These are phyloP conservation scores for Platyrinchus mystaceus DNA, from an alignment of 2,797 vertebrate genomes.

Conservation along the genomic window DNA sequence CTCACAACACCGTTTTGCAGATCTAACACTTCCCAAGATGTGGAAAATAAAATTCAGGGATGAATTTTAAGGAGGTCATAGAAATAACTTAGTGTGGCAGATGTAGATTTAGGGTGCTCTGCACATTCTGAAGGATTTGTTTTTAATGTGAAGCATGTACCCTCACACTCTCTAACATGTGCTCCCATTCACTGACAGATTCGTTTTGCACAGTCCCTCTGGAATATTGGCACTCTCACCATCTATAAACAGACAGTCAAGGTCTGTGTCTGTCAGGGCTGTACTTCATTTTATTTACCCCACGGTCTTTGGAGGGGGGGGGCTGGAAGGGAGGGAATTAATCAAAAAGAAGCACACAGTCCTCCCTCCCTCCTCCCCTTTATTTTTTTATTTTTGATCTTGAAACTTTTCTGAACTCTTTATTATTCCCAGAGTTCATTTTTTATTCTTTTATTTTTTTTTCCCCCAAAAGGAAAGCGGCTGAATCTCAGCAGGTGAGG, in stretches of 20 bases:
- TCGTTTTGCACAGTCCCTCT: background rate
- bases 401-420: conserved; percentile 29
- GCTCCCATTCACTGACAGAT: conserved; percentile 52
- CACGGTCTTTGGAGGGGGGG: background rate
- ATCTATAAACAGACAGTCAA: conserved; percentile 41
- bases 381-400: conserved; percentile 20
- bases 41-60: conserved; percentile 41
- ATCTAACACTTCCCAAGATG: conserved; percentile 40
- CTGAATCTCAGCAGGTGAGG: conserved; percentile 39
- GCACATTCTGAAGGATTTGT: conserved; percentile 38
- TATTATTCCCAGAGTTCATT: conserved; percentile 4
- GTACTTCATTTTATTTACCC: conserved; percentile 42
- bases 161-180: conserved; percentile 57
- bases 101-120: conserved; percentile 37
- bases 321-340: conserved; percentile 34
- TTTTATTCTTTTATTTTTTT: background rate
- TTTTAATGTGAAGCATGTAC: conserved; percentile 58
- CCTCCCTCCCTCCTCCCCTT: background rate
- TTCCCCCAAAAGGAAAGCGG: background rate
- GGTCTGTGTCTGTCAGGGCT: conserved; percentile 41
- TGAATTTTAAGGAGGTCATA: conserved; percentile 8
- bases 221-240: conserved; percentile 43
- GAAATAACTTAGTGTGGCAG: conserved; percentile 31
- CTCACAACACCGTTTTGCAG: background rate
- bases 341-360: conserved; percentile 17